Base-by-base conservation (phyloP, 2,797 vertebrate genomes). In the Bryconaethiops microstoma region DNA sequence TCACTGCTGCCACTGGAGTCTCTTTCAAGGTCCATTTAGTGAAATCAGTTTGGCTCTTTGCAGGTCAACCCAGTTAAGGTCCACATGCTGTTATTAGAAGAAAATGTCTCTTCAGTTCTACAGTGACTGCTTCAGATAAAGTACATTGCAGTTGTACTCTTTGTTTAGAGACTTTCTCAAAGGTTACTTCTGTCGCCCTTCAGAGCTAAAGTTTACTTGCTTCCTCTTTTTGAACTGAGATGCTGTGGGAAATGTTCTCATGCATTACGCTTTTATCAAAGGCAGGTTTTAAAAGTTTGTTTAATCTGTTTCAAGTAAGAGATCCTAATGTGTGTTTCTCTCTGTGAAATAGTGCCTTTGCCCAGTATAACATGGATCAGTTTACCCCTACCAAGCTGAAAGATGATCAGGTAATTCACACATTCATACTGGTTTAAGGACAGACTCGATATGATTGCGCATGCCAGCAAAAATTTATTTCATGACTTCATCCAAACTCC, bases 361-460 rank as follows among this genome's bases (percentile, higher is more conserved):
- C 97, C 85, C 97, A 98, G 88, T 99, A 98, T 89, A 98, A 99
- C 90, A 99, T 98, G 96, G 97, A 99, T 90, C 97, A 99, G 92
- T 99, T 99, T 91, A 96, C 94, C 4, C 94, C 94, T 0, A 96
- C 95, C 90, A 97, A 95, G 93, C 93, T 97, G 89, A 95, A 97
- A 75, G 96, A 99, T 45, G 96, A 98, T 84, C 95, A 95, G 95
- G 97, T 94, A 87, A 91, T 89, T 21, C 77, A 78, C 69, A 73
- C n/a, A n/a, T 48, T 16, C 2, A n/a, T 76, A 21, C 63, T 68
- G 14, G 45, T 48, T 17, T 2, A 39, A 50, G 25, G 9, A 39
- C 17, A n/a, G 8, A 55, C 17, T 29, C 69, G 8, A 78, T 54
- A n/a, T 16, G 12, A 35, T 23, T 74, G 12, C 0, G 16, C 35